phyloP scores from a whole-genome alignment of 2,113 vertebrate genomes.

The Tapirus terrestris region DNA sequence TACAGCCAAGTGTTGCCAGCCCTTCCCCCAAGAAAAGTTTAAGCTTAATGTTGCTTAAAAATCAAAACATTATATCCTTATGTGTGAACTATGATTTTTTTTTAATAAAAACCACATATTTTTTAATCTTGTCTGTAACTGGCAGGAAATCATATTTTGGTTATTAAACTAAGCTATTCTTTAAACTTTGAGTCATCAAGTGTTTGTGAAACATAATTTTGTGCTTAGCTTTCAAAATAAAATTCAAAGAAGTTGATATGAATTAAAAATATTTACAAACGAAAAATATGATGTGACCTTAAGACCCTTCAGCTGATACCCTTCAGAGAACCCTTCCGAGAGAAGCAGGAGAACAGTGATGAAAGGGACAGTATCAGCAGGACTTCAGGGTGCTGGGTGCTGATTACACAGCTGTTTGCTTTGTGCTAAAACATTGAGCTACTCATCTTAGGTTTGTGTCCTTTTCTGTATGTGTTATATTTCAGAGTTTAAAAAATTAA shows the following conservation, averaged over 20 bases:
- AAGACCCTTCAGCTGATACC: not conserved
- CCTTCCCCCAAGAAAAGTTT: not conserved
- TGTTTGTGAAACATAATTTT: conserved; percentile 25
- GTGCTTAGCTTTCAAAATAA: conserved; percentile 54
- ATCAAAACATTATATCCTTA: not conserved
- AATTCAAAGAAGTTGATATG: not conserved
- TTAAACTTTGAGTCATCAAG: not conserved
- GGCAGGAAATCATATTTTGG: conserved; percentile 31
- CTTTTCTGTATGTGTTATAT: not conserved
- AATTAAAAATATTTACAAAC: not conserved
- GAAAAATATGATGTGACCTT: not conserved
- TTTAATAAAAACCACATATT: not conserved
- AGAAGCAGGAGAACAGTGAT: not conserved
- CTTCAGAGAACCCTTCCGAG: not conserved
- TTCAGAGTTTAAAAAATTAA: not conserved
- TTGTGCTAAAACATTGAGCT: not conserved
- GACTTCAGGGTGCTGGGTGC: not conserved
- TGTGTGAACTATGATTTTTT: not conserved
- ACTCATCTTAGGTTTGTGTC: not conserved
- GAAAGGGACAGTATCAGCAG: not conserved
- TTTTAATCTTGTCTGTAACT: not conserved
- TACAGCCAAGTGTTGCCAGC: not conserved
- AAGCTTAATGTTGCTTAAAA: not conserved
- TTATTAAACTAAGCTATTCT: conserved; percentile 17
- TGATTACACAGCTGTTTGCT: not conserved